phyloP scores from a whole-genome alignment of 2,113 vertebrate genomes.

The Zeus faber region DNA sequence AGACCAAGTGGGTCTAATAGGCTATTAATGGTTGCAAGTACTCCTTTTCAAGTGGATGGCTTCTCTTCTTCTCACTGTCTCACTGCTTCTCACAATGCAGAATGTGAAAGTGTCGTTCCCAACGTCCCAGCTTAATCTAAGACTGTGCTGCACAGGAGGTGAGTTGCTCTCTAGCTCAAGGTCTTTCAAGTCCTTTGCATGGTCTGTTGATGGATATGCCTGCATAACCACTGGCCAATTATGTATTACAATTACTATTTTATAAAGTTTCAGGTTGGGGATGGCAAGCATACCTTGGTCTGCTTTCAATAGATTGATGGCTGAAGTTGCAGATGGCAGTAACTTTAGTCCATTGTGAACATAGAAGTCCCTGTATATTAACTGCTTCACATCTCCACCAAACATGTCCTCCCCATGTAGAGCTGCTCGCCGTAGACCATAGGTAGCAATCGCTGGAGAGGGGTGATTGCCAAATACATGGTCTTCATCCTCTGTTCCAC shows the following conservation, averaged over 20 bases:
- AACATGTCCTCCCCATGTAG: slow-evolving; percentile 1
- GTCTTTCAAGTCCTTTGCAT: slow-evolving; percentile 9
- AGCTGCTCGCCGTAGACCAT: slow-evolving; percentile 8
- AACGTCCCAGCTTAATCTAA: slow-evolving; percentile 11
- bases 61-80: too few species aligned
- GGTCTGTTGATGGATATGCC: slow-evolving; percentile 6
- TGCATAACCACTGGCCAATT: slow-evolving; percentile 15
- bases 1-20: slow-evolving; percentile 18
- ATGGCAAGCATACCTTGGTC: not conserved
- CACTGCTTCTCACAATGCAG: too few species aligned
- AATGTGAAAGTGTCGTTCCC: slow-evolving; percentile 12
- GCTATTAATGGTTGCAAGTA: slow-evolving; percentile 14
- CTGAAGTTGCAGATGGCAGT: not conserved
- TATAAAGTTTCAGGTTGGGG: slow-evolving; percentile 7
- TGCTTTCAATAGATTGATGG: not conserved
- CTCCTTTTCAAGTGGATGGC: slow-evolving; percentile 18
- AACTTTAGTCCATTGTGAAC: slow-evolving; percentile 15
- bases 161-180: slow-evolving; percentile 5
- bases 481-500: slow-evolving; percentile 7
- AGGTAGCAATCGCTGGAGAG: slow-evolving; percentile 14
- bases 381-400: slow-evolving; percentile 1
- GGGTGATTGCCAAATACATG: slow-evolving; percentile 9
- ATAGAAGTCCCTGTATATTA: slow-evolving; percentile 16
- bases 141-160: slow-evolving; percentile 3
- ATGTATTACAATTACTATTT: slow-evolving; percentile 14